phyloP scores from a whole-genome alignment of 2,888 invertebrate genomes.

The Cryptus viduatorius region DNA sequence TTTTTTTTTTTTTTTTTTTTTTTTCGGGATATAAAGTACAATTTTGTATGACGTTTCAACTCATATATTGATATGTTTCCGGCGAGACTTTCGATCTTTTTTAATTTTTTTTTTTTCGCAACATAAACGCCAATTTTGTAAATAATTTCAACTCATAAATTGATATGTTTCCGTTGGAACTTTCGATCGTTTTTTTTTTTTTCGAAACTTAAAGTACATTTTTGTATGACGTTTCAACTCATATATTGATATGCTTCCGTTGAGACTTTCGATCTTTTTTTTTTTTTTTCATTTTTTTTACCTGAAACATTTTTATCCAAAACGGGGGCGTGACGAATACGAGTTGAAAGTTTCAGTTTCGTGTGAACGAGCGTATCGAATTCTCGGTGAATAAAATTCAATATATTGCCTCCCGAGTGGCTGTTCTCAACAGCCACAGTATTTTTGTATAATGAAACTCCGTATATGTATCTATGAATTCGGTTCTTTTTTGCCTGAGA shows the following conservation, averaged over 20 bases:
- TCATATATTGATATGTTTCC: neutral
- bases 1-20: neutral
- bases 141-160: neutral
- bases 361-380: conserved; percentile 62
- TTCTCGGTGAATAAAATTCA: conserved; percentile 66
- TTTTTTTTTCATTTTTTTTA: conserved; percentile 15
- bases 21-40: neutral
- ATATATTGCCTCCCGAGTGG: conserved; percentile 56
- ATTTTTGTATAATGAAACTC: conserved; percentile 19
- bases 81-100: neutral
- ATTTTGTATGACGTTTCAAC: neutral
- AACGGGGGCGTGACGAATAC: conserved; percentile 35
- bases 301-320: conserved; percentile 25
- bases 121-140: neutral
- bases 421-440: conserved; percentile 13
- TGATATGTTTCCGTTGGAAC: neutral
- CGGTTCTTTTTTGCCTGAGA: conserved; percentile 62
- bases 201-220: neutral
- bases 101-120: neutral
- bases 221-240: neutral
- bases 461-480: conserved; percentile 39
- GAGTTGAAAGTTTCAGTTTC: conserved; percentile 45
- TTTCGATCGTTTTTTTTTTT: neutral
- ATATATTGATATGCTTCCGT: neutral
- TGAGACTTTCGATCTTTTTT: neutral